phyloP scores from a whole-genome alignment of 2,888 invertebrate species.

The Hydrotaea diabolus region DNA sequence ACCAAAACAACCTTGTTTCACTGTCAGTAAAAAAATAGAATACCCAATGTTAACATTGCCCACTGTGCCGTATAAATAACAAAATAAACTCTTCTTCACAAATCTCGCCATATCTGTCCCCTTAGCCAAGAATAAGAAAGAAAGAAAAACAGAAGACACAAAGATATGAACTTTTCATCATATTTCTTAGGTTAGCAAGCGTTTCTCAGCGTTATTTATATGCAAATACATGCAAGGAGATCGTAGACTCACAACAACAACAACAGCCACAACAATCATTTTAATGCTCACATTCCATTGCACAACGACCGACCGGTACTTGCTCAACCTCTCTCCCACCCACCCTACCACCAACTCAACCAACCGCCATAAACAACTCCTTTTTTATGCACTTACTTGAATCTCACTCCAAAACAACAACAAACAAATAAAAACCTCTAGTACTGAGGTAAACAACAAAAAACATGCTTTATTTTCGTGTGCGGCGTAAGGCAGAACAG shows the following conservation, averaged over 20 bases:
- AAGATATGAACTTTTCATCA: not conserved
- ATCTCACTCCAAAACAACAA: not conserved
- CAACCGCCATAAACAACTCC: not conserved
- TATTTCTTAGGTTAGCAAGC: not conserved
- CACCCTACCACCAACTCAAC: not conserved
- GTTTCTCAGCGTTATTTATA: not conserved
- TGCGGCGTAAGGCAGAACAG: not conserved
- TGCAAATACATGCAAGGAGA: not conserved
- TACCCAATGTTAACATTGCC: too few species aligned
- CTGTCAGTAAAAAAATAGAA: too few species aligned
- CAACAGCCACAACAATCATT: not conserved
- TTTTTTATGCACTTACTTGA: slow-evolving; percentile 18
- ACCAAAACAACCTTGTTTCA: too few species aligned
- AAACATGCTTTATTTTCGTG: not conserved
- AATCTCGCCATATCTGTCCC: not conserved
- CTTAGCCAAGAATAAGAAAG: not conserved
- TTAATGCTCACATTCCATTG: not conserved
- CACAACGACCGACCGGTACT: too few species aligned
- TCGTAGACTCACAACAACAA: not conserved
- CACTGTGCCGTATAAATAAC: too few species aligned
- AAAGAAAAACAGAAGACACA: not conserved
- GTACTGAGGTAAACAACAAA: not conserved
- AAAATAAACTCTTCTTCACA: not conserved
- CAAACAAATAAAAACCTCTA: too few species aligned
- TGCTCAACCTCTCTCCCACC: not conserved